Evolutionary conservation across 1,140 invertebrate genomes (phyloP).

Genomic region (Brachionus paranguensis): DNA sequence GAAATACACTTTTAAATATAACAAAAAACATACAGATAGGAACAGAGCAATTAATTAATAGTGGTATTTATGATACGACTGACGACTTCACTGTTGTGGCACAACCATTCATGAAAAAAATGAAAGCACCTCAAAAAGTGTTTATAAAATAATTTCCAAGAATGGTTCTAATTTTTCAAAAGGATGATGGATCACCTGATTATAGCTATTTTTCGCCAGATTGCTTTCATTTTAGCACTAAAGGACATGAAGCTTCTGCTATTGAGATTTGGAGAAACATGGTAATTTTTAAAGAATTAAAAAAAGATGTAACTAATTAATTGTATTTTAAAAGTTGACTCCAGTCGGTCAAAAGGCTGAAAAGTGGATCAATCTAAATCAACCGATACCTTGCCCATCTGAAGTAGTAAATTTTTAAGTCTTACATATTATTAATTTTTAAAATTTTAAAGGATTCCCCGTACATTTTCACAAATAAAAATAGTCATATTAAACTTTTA

Average conservation of each 20-base stretch:
- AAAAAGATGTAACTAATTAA: not conserved
- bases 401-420: not conserved
- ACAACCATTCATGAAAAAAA: slow-evolving; percentile 54
- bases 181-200: slow-evolving; percentile 23
- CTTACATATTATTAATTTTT: not conserved
- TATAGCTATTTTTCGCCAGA: slow-evolving; percentile 38
- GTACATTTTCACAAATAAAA: slow-evolving; percentile 35
- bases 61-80: slow-evolving; percentile 57
- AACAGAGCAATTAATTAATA: slow-evolving; percentile 44
- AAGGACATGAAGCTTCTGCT: slow-evolving; percentile 19
- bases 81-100: slow-evolving; percentile 64
- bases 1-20: not conserved
- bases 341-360: slow-evolving; percentile 30
- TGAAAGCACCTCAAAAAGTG: not conserved
- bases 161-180: not conserved
- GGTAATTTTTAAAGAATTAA: not conserved
- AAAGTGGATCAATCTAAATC: not conserved
- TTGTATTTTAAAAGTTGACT: not conserved
- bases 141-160: not conserved
- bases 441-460: not conserved
- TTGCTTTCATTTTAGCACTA: slow-evolving; percentile 36
- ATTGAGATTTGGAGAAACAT: slow-evolving; percentile 38
- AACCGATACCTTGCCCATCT: not conserved
- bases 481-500: not conserved
- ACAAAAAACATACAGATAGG: slow-evolving; percentile 43